Evolutionary conservation across 2,113 vertebrate genomes (phyloP), one percentile per base, ranked within the genome.

Genomic region (Cervus canadensis): DNA sequence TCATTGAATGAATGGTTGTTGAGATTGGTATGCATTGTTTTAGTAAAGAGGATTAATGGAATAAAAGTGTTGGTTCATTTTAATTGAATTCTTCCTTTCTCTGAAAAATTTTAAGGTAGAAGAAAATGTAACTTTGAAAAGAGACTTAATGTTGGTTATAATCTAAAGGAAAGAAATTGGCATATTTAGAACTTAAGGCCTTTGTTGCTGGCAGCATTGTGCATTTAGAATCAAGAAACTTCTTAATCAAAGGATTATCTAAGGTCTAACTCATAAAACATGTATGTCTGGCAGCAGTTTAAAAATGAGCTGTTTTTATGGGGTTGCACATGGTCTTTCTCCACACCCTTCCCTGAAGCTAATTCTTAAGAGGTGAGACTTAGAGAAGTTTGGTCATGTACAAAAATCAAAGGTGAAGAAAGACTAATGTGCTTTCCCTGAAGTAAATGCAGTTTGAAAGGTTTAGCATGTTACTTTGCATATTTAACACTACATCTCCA

Each of bases 341-440:
- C 97, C 98, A 98, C 98, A 97, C 98, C 98, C 96, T 98, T 96
- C 98, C 98, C 98, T 96, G 95, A 62, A 98, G 98, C 98, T 97
- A 97, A 98, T 99, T 99, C 98, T 98, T 99, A 96, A 98, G 89
- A 98, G 96, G 94, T 98, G 98, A 99, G 97, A 91, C 97, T 97
- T 91, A 7, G 43, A 98, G 96, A 78, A 98, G 97, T 97, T 98
- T 87, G 97, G 91, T 96, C 95, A n/a, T 97, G 84, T 16, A 96
- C 95, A 94, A 91, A 96, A 60, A 96, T 94, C 88, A 97, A 97
- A 98, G 98, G 95, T 98, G 89, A 98, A 45, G 3, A 97, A 97
- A 97, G 95, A 97, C 97, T 89, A 91, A 16, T 78, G 33, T 91
- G 95, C 89, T 96, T 87, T 97, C 79, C 2, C 82, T 95, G 19